These are phyloP conservation scores for Bombus confusus DNA, from an alignment of 1,140 invertebrate species.

Conservation along the genomic window DNA sequence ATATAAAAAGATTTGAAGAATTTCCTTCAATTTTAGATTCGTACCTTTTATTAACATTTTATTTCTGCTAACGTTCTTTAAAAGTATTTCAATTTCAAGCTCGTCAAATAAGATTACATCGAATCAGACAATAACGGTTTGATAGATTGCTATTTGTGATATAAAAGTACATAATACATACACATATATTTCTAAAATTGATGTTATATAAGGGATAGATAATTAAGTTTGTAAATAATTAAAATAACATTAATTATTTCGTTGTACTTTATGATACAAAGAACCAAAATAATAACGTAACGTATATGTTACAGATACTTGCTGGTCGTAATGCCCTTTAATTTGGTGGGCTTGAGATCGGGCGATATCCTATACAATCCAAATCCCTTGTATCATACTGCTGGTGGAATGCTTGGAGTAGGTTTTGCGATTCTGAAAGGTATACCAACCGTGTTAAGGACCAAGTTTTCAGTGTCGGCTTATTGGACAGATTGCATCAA, in stretches of 20 bases:
- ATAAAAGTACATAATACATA: neutral
- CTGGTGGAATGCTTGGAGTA: slow-evolving; percentile 85
- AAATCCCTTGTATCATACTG: slow-evolving; percentile 88
- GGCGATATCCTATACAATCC: slow-evolving; percentile 85
- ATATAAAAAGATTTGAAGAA: neutral
- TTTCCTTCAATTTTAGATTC: too few relatives aligned
- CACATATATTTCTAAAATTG: too few relatives aligned
- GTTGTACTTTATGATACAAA: neutral
- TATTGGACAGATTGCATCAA: slow-evolving; percentile 90
- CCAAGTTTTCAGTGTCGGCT: slow-evolving; percentile 89
- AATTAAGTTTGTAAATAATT: neutral
- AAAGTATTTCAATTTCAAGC: too few relatives aligned
- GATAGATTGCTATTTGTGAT: neutral
- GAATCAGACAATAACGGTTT: too few relatives aligned
- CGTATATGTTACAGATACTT: slow-evolving; percentile 76
- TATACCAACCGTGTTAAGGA: slow-evolving; percentile 85
- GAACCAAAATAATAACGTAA: neutral
- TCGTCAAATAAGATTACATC: too few relatives aligned
- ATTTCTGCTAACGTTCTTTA: too few relatives aligned
- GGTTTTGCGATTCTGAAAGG: slow-evolving; percentile 86
- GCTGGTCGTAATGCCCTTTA: slow-evolving; percentile 77
- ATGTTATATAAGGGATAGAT: too few relatives aligned
- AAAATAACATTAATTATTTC: too few relatives aligned
- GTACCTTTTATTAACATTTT: too few relatives aligned
- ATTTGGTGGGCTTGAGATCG: slow-evolving; percentile 76